These are phyloP conservation scores for Sycobia sp. DNA, from an alignment of 1,140 invertebrate species.

Conservation along the genomic window DNA sequence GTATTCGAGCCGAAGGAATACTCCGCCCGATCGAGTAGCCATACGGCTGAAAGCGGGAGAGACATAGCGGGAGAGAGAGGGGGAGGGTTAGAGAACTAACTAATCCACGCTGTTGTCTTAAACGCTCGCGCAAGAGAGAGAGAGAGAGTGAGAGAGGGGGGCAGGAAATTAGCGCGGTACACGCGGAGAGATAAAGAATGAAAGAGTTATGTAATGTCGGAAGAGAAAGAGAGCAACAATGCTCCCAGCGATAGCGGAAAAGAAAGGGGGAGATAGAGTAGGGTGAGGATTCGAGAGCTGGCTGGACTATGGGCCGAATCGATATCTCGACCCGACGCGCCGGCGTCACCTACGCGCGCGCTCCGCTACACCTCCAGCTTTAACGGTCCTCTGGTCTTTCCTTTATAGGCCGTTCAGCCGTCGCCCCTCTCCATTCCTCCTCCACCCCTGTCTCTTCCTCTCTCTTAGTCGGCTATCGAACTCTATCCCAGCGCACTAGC, in stretches of 20 bases:
- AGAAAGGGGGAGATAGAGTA: background rate
- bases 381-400: conserved; percentile 22
- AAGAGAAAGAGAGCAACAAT: background rate
- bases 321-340: conserved; percentile 27
- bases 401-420: conserved; percentile 29
- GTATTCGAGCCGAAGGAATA: no score
- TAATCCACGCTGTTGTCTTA: no score
- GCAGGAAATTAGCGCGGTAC: no score
- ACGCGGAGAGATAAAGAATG: no score
- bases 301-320: conserved; percentile 10
- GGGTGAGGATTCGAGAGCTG: background rate
- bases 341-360: background rate
- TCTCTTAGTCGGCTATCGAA: no score
- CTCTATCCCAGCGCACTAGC: no score
- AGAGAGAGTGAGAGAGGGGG: background rate
- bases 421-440: background rate
- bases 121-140: background rate
- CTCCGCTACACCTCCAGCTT: conserved; percentile 18
- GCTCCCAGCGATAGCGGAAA: background rate
- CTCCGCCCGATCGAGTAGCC: no score
- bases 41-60: background rate
- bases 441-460: conserved; percentile 1
- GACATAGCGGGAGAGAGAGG: background rate
- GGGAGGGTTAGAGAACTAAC: no score
- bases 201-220: no score